A percentile compares a stretch with the other conserved stretches of the same genome.
phyloP scores from a whole-genome alignment of 2,888 invertebrate genomes.

The Morpho helenor region DNA sequence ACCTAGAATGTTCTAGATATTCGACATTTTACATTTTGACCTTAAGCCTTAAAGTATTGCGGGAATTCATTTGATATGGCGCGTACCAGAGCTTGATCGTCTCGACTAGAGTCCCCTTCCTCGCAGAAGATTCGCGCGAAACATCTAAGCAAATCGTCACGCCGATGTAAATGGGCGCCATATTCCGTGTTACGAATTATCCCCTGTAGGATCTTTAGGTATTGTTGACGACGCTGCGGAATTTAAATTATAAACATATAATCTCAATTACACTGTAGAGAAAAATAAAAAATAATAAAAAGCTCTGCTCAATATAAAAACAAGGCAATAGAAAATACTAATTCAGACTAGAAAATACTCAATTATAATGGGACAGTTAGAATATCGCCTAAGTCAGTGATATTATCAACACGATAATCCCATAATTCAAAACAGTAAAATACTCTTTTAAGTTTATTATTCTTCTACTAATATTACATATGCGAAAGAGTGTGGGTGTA shows the following conservation, averaged over 20 bases:
- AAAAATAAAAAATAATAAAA: no score
- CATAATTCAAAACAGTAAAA: no score
- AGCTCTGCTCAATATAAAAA: no score
- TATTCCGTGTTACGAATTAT: conserved; percentile 91
- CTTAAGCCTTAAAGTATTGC: conserved; percentile 84
- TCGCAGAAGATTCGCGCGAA: conserved; percentile 93
- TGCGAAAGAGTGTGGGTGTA: no score
- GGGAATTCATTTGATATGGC: conserved; percentile 93
- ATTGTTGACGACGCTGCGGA: conserved; percentile 84
- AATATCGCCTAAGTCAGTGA: no score
- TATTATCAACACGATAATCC: no score
- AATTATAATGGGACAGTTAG: no score
- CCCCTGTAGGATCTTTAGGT: conserved; percentile 88
- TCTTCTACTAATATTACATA: no score
- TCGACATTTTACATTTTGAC: not conserved
- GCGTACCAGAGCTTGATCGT: conserved; percentile 87
- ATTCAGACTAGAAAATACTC: no score
- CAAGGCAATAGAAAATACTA: no score
- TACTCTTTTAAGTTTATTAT: no score
- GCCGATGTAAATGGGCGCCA: conserved; percentile 87
- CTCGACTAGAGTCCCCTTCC: conserved; percentile 85
- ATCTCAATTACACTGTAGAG: not conserved
- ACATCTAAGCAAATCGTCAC: conserved; percentile 89
- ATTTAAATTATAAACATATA: not conserved
- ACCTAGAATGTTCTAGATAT: not conserved